Evolutionary conservation across 92 coral and sea anemone species (phyloP).

Genomic region (Umimayanthus chanpuru): DNA sequence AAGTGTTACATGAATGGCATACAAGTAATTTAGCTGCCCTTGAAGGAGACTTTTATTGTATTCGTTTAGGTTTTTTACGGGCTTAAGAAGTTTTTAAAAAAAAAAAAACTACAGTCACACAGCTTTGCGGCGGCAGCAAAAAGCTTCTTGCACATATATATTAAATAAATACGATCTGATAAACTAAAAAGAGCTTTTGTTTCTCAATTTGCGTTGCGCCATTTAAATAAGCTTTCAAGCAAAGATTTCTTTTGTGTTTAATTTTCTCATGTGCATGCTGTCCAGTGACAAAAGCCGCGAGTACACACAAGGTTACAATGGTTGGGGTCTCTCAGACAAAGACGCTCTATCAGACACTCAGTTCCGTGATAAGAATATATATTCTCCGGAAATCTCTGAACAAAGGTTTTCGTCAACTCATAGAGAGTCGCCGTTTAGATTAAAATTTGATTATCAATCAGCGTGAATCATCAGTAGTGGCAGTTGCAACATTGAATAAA

Average conservation of each 20-base stretch:
- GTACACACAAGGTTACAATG: neutral
- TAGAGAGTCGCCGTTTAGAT: neutral
- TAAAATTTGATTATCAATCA: conserved; percentile 26
- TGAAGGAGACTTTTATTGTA: neutral
- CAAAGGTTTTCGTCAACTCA: conserved; percentile 32
- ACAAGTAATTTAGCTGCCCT: neutral
- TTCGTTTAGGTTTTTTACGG: neutral
- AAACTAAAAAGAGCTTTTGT: conserved; percentile 24
- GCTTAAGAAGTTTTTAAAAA: neutral
- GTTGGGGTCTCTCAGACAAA: conserved; percentile 21
- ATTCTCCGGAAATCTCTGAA: conserved; percentile 17
- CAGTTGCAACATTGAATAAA: conserved; percentile 5
- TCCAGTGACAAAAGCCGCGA: conserved; percentile 14
- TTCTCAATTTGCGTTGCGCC: neutral
- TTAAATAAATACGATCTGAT: conserved; percentile 26
- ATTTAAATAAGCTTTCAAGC: conserved; percentile 28
- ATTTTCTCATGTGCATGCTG: conserved; percentile 19
- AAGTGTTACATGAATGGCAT: neutral
- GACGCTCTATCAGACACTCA: conserved; percentile 11
- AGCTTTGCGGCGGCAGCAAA: conserved; percentile 9
- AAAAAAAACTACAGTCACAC: neutral
- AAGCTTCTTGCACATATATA: neutral
- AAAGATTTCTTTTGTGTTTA: conserved; percentile 18
- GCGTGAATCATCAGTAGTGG: neutral
- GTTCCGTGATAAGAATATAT: conserved; percentile 35